A percentile compares a stretch with the other conserved stretches of the same genome.
Conservation (phyloP, 2,888 invertebrate genomes). For the Zeuzera pyrina region DNA sequence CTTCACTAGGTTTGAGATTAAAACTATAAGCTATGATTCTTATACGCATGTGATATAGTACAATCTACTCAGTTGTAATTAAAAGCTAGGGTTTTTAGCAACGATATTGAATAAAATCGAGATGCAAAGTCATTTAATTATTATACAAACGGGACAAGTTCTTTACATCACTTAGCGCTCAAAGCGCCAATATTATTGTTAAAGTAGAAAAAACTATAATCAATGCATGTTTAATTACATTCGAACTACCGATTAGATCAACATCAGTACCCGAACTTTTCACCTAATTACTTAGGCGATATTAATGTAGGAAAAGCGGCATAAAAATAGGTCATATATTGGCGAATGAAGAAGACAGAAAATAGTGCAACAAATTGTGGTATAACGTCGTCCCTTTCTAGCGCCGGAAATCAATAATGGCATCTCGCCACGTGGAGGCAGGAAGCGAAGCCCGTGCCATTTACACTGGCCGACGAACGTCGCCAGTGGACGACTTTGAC, state of each 20-base stretch:
- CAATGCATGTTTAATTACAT: no score
- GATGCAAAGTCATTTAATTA: no score
- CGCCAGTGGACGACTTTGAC: constrained; percentile 36
- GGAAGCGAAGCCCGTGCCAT: constrained; percentile 55
- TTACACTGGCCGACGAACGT: constrained; percentile 48
- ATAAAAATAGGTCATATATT: constrained; percentile 74
- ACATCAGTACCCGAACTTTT: constrained; percentile 36
- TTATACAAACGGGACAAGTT: no score
- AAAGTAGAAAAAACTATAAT: no score
- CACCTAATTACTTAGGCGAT: constrained; percentile 68
- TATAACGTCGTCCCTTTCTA: constrained; percentile 52
- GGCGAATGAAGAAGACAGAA: constrained; percentile 56
- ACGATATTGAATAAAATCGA: no score
- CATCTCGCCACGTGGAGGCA: constrained; percentile 67
- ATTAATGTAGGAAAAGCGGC: constrained; percentile 68
- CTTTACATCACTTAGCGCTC: no score
- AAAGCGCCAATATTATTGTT: no score
- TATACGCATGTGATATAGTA: no score
- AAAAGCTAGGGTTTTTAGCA: no score
- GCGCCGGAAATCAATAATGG: constrained; percentile 72
- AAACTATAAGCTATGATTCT: no score
- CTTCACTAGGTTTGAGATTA: neutral
- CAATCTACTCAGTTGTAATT: no score
- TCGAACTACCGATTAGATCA: constrained; percentile 5
- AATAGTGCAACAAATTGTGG: constrained; percentile 71